A percentile compares a stretch with the other conserved stretches of the same genome.
These are phyloP conservation scores for Fundulus diaphanus DNA, from an alignment of 2,797 vertebrate genomes.

Conservation along the genomic window DNA sequence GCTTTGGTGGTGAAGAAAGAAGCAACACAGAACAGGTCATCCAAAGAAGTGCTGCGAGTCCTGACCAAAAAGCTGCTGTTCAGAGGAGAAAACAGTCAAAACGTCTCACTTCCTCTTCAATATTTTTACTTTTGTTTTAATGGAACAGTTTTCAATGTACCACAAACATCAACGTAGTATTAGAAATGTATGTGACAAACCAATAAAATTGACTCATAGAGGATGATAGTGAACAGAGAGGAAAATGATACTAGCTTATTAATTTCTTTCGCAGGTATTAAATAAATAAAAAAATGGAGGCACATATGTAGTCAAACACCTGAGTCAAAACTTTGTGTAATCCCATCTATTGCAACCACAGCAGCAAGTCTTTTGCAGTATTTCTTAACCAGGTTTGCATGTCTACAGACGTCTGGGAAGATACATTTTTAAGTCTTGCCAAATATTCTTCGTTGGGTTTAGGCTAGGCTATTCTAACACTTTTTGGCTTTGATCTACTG, in stretches of 20 bases:
- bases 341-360: too few species aligned
- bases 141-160: too few species aligned
- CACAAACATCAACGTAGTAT: not conserved
- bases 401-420: not conserved
- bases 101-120: not conserved
- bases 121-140: not conserved
- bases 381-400: not conserved
- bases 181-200: not conserved
- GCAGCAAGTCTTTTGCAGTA: not conserved
- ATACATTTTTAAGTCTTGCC: not conserved
- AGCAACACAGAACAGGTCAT: not conserved
- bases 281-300: not conserved
- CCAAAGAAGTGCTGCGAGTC: not conserved
- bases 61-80: not conserved
- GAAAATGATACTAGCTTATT: not conserved
- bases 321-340: not conserved
- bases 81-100: not conserved
- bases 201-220: not conserved
- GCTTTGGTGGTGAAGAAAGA: slow-evolving; percentile 6
- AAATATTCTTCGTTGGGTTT: not conserved
- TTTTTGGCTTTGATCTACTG: not conserved
- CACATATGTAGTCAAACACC: not conserved
- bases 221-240: not conserved
- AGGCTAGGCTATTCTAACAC: not conserved
- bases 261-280: too few species aligned